Evolutionary conservation across 2,888 invertebrate genomes (phyloP).

Genomic region (Pediacus dermestoides): DNA sequence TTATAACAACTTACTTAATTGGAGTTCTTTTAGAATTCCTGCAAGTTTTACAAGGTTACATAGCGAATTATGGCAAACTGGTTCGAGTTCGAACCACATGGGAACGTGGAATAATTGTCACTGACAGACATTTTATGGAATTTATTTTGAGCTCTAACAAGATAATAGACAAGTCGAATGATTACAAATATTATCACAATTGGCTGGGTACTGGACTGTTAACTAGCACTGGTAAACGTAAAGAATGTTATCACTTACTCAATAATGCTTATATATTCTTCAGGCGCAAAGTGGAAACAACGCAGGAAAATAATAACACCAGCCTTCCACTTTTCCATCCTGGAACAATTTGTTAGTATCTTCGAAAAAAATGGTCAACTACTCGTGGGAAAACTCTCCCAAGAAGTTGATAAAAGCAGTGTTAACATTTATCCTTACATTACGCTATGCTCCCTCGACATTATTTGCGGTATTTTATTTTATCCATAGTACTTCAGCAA

Average conservation of each 20-base stretch:
- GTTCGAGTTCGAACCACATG: background rate
- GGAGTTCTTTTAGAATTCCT: no score
- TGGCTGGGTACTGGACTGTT: constrained; percentile 9
- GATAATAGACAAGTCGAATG: no score
- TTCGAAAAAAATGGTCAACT: constrained; percentile 48
- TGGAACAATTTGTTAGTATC: constrained; percentile 67
- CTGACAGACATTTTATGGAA: constrained; percentile 20
- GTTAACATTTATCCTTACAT: constrained; percentile 10
- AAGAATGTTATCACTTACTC: background rate
- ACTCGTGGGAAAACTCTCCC: constrained; percentile 8
- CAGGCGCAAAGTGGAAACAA: constrained; percentile 14
- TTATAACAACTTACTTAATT: no score
- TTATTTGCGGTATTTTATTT: constrained; percentile 10
- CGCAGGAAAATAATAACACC: constrained; percentile 14
- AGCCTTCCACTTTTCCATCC: constrained; percentile 51
- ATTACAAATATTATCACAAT: no score
- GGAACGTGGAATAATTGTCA: constrained; percentile 11
- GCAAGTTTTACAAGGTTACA: no score
- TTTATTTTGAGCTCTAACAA: no score
- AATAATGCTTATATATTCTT: no score
- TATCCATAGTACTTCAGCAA: background rate
- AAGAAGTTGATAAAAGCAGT: constrained; percentile 10
- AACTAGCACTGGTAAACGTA: constrained; percentile 8
- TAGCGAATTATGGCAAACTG: background rate
- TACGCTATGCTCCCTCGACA: constrained; percentile 11